phyloP scores from a whole-genome alignment of 2,797 vertebrate species.

The Syngnathus rostellatus region DNA sequence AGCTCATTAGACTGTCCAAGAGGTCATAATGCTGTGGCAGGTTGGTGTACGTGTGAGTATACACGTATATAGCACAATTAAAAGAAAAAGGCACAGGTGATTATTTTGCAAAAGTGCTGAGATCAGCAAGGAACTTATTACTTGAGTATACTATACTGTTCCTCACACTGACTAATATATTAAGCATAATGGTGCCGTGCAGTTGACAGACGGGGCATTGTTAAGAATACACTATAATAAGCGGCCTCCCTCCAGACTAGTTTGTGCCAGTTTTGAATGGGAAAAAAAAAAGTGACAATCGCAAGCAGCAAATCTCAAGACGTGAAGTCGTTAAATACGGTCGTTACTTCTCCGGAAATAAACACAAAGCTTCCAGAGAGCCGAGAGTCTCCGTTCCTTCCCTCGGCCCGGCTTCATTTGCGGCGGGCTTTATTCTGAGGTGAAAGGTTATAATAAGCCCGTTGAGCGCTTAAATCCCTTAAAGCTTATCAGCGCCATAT shows the following conservation, averaged over 20 bases:
- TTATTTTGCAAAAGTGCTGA: neutral
- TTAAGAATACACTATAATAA: neutral
- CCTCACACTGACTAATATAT: neutral
- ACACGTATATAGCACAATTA: neutral
- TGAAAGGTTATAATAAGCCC: conserved; percentile 34
- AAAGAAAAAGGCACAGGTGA: neutral
- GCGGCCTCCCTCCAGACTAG: neutral
- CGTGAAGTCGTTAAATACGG: neutral
- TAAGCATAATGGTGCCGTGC: neutral
- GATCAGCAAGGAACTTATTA: neutral
- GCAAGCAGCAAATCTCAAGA: conserved; percentile 2
- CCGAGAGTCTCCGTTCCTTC: conserved; percentile 9
- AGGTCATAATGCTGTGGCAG: neutral
- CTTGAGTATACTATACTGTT: neutral
- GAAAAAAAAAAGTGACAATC: neutral
- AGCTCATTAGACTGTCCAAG: neutral
- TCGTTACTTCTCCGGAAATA: conserved; percentile 1
- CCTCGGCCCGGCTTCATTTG: conserved; percentile 9
- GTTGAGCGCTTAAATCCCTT: conserved; percentile 12
- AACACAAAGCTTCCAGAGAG: conserved; percentile 6
- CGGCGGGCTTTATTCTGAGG: conserved; percentile 27
- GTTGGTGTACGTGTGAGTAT: neutral
- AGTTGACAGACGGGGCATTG: neutral
- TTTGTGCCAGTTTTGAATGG: neutral
- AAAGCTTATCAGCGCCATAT: conserved; percentile 21